phyloP scores from a whole-genome alignment of 2,797 vertebrate genomes.

The Poliocrania exsul region DNA sequence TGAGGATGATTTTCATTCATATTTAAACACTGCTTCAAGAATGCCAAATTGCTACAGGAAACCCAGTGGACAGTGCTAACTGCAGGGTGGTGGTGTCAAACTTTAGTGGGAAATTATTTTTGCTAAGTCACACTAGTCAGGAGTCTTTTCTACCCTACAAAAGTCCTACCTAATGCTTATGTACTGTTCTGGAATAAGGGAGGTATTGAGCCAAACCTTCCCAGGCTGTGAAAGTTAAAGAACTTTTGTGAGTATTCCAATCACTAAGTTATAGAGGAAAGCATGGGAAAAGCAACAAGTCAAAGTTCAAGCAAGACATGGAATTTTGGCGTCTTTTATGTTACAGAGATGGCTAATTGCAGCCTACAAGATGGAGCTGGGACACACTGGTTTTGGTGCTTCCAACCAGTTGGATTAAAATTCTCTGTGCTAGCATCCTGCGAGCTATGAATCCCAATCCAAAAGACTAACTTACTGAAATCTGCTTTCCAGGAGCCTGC shows the following conservation, averaged over 20 bases:
- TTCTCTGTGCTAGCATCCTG: neutral
- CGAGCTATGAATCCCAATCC: neutral
- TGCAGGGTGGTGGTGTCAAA: neutral
- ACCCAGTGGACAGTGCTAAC: neutral
- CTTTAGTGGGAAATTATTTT: neutral
- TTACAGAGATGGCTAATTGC: neutral
- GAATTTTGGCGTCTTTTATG: neutral
- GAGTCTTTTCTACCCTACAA: neutral
- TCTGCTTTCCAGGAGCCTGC: neutral
- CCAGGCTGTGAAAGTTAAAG: neutral
- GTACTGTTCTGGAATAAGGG: neutral
- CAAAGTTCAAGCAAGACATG: neutral
- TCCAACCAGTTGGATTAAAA: neutral
- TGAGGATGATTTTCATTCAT: neutral
- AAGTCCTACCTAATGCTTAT: neutral
- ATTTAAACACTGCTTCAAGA: neutral
- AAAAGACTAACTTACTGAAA: neutral
- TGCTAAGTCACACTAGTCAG: neutral
- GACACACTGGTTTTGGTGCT: neutral
- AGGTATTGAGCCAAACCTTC: neutral
- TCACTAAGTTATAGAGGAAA: neutral
- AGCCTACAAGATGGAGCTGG: neutral
- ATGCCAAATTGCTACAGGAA: neutral
- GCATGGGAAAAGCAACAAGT: neutral
- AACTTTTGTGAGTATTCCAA: neutral